These are phyloP conservation scores for Myiozetetes cayanensis DNA, from an alignment of 2,113 vertebrate genomes.

Conservation along the genomic window DNA sequence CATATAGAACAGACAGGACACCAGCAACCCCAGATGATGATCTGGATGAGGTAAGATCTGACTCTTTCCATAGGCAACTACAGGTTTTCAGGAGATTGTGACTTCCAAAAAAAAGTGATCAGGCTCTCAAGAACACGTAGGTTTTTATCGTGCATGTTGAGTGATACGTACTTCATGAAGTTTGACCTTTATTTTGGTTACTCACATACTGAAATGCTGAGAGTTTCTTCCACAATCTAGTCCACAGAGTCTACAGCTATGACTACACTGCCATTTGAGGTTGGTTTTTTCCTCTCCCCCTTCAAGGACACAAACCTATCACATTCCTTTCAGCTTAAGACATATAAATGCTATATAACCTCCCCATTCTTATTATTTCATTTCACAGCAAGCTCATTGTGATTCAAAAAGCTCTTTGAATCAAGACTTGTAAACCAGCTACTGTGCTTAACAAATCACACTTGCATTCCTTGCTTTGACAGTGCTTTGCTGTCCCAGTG, in stretches of 20 bases:
- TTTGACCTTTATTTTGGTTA: not conserved
- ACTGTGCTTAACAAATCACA: not conserved
- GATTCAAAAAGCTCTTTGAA: not conserved
- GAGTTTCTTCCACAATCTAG: not conserved
- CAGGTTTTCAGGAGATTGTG: not conserved
- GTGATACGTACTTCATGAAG: not conserved
- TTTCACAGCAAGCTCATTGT: not conserved
- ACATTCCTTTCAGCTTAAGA: not conserved
- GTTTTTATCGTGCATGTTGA: not conserved
- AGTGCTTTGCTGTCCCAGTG: not conserved
- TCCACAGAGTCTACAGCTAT: not conserved
- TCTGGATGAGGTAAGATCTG: slow-evolving; percentile 83
- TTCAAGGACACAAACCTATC: not conserved
- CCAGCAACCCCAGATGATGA: slow-evolving; percentile 97
- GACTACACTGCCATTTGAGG: not conserved
- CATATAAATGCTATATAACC: not conserved
- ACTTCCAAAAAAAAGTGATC: not conserved
- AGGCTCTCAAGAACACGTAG: not conserved
- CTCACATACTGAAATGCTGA: not conserved
- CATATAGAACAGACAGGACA: slow-evolving; percentile 91
- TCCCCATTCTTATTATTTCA: not conserved
- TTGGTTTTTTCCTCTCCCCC: not conserved
- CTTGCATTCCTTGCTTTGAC: not conserved
- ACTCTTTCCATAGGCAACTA: not conserved
- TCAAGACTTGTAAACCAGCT: not conserved